These are phyloP conservation scores for Coelogynopora nodosa DNA, from an alignment of 2,888 invertebrate genomes.

Conservation along the genomic window DNA sequence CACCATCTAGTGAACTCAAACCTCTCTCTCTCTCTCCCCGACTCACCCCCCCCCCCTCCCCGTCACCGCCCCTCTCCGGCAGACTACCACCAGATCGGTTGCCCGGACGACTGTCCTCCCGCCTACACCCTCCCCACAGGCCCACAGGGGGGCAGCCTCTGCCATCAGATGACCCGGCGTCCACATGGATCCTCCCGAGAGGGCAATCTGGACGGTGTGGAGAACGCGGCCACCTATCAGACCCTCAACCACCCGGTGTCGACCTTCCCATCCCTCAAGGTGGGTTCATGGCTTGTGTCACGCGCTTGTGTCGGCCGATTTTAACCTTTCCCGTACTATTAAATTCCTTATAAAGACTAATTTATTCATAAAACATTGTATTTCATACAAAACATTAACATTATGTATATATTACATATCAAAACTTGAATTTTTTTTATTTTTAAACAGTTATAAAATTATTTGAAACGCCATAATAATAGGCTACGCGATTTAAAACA, in stretches of 20 bases:
- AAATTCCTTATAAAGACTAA: too few species aligned
- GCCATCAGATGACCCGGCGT: background rate
- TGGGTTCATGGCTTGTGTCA: background rate
- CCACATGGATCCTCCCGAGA: background rate
- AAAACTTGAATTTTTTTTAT: too few species aligned
- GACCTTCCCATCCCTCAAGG: background rate
- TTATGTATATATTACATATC: too few species aligned
- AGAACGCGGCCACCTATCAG: background rate
- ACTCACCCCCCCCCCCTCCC: too few species aligned
- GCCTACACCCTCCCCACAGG: background rate
- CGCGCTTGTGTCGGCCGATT: background rate
- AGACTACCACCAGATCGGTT: slow-evolving; percentile 4
- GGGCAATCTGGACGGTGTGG: background rate
- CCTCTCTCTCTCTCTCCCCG: too few species aligned
- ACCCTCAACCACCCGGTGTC: background rate
- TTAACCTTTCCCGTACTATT: background rate
- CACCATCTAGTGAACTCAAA: too few species aligned
- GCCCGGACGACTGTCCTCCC: background rate
- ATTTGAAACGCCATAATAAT: too few species aligned
- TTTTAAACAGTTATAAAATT: too few species aligned
- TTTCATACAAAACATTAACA: too few species aligned
- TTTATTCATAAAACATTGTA: too few species aligned
- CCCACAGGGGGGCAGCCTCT: background rate
- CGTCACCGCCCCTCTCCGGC: too few species aligned
- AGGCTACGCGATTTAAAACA: too few species aligned